Evolutionary conservation across 2,888 invertebrate species (phyloP), one percentile per base, ranked within the genome.

Genomic region (Adelphocoris suturalis): DNA sequence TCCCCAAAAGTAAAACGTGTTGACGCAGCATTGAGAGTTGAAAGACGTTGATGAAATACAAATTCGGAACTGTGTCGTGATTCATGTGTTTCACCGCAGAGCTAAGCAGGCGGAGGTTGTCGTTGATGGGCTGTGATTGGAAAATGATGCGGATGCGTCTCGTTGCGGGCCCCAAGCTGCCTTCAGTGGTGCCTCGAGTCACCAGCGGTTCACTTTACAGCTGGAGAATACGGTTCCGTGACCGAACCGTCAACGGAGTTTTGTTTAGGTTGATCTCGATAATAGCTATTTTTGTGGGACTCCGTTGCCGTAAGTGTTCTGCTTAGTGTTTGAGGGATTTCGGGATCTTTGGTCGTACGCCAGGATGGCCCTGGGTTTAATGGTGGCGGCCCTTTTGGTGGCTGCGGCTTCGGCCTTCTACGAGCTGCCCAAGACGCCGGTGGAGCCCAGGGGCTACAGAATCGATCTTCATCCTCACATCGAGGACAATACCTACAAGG

Each of bases 381-480:
- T 13, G 14, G 88, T 80, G 19, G 52, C 52, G 78, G 78, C 78
- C 46, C 16, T 52, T 16, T 46, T 91, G 47, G 81, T 89, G 52
- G 28, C 89, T 19, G n/a, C 61, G 3, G 90, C 78, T 1, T 52
- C 68, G 5, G 86, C 80, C n/a, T 90, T 91, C 90, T 90, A 90
- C 75, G 91, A 90, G 80, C 81, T 87, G 14, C 90, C 90, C 28
- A 86, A 88, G 52, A 86, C 89, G 61, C 88, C 90, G 3, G 90
- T 92, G 11, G 90, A 94, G 48, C 97, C 97, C 0, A 95, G 94
- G 0, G 95, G 94, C 5, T 97, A 97, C 93, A 94, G 94, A 28
- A 92, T 97, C 48, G 95, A 96, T 90, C 92, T 97, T 13, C 95
- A 96, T 90, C 96, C 97, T 0, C 95, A 95, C 90, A 93, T 96